Evolutionary conservation across 2,888 invertebrate genomes (phyloP), one percentile per base, ranked within the genome.

Genomic region (Cephus runcator): DNA sequence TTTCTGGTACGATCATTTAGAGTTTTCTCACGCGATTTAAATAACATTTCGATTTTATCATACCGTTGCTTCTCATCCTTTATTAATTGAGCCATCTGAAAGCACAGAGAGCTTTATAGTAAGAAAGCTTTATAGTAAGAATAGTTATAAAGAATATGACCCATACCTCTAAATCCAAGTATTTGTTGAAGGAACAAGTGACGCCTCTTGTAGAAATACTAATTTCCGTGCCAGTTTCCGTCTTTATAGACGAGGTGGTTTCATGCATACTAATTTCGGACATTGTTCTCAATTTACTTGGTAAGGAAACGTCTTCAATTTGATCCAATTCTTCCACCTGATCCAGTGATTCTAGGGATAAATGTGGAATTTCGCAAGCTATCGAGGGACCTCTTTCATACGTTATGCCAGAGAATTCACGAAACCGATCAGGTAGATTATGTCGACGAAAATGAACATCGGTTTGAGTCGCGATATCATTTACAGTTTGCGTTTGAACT

Each of bases 61-160:
- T 94, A 93, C 86, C 95, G 92, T 30, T 93, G 92, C 84, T 94
- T 94, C 90, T 96, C 95, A 84, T 95, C 95, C 88, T 94, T 94
- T 83, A 95, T 94, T 85, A 95, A 92, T 87, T 94, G 93, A 80
- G 94, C 94, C 88, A 94, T 92, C 93, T 93, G 77, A 11, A 88
- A 85, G 69, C 73, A 34, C 30, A 31, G 34, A 35, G 33, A 40
- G 30, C 1, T 75, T 33, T 31, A 34, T 36, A 23, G 12, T 75
- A 15, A 77, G 33, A 40, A 69, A 40, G 30, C 0, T 75, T 33
- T 36, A 34, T 36, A 23, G 12, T 75, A 15, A 77, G 34, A 40
- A 69, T 73, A 71, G 9, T 71, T 56, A 2, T 23, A 23, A 56
- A 36, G 12, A 77, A 30, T 33, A 69, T 69, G 36, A 73, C 76